A percentile compares a stretch with the other conserved stretches of the same genome.
Conservation (phyloP, 2,797 vertebrate species). For the Eidolon dupreanum region DNA sequence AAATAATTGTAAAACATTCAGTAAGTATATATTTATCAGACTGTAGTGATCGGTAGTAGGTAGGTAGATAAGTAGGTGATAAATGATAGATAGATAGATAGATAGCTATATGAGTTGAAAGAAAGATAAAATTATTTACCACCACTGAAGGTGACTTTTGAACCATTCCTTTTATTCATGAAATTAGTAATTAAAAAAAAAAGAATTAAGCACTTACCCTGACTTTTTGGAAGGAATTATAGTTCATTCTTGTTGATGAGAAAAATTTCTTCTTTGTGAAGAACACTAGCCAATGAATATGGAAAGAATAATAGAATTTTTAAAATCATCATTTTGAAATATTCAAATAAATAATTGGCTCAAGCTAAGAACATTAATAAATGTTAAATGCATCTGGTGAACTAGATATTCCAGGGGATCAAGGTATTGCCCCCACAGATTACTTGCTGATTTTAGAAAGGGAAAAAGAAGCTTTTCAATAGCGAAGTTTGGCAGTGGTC, state of each 20-base stretch:
- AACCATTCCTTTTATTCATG: constrained; percentile 34
- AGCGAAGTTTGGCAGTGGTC: neutral
- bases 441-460: neutral
- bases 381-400: neutral
- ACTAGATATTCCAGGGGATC: neutral
- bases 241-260: neutral
- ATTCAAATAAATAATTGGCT: neutral
- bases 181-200: constrained; percentile 41
- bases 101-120: neutral
- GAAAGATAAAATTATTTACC: constrained; percentile 1
- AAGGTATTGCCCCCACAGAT: neutral
- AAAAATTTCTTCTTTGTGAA: neutral
- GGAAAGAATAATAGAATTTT: neutral
- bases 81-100: neutral
- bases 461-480: neutral
- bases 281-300: constrained; percentile 33
- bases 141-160: neutral
- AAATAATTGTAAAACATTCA: neutral
- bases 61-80: neutral
- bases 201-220: neutral
- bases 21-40: neutral
- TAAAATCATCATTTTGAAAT: neutral
- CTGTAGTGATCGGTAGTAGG: neutral
- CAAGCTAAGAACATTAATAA: neutral
- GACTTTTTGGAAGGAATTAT: neutral